Evolutionary conservation across 2,888 invertebrate species (phyloP), one percentile per base, ranked within the genome.

Genomic region (Prenolepis imparis): DNA sequence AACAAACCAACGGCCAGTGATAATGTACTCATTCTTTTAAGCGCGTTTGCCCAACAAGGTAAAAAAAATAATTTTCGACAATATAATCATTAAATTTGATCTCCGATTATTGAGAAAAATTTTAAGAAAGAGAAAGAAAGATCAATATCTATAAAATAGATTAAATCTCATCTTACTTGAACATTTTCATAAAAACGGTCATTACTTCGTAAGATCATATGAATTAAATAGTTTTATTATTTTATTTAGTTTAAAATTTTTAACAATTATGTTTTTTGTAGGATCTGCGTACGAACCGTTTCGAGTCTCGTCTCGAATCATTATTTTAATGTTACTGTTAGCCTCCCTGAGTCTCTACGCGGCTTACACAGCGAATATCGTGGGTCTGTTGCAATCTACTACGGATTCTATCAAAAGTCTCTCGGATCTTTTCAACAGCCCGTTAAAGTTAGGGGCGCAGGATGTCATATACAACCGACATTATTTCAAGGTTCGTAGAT

Each of bases 361-460:
- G 0, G 97, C 97, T 0, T 97, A 97, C 91, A 96, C 97, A 0
- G 97, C 97, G 0, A 97, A 97, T 90, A 97, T 97, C 67, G 97
- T 97, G 0, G 97, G 97, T 0, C 94, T 97, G 0, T 95, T 97
- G 0, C 97, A 97, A 92, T 97, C 97, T 0, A 97, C 97, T 39
- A 97, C 97, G 0, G 96, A 96, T 1, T 96, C 96, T 87, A 97
- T 97, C 81, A 95, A 95, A 89, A 96, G 96, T 0, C 92, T 97
- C 12, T 95, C 96, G 1, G 97, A 97, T 92, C 95, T 97, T 36
- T 93, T 97, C 3, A 95, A 96, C 84, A 97, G 97, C 0, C 95
- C 97, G 18, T 93, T 97, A 18, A 95, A 95, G 86, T 95, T 97
- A 68, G 97, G 96, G 0, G 96, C 96, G 0, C 96, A 97, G 90